phyloP scores from a whole-genome alignment of 2,113 vertebrate species.

The Pleuronectes platessa region DNA sequence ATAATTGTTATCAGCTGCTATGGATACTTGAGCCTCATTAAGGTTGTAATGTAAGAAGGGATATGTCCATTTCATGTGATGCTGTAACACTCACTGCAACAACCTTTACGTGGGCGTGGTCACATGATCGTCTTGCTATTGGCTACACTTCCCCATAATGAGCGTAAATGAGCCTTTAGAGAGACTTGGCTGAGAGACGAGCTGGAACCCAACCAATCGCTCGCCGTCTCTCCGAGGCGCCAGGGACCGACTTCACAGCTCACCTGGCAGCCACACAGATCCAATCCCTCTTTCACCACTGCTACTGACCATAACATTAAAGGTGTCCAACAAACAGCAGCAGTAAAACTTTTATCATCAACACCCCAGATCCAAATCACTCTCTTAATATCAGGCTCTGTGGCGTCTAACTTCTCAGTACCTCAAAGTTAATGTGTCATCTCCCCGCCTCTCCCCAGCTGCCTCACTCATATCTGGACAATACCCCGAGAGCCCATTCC shows the following conservation, averaged over 20 bases:
- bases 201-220: too few relatives aligned
- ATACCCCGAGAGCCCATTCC: slow-evolving; percentile 48
- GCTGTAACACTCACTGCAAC: too few relatives aligned
- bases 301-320: neutral
- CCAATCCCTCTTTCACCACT: neutral
- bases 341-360: neutral
- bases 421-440: slow-evolving; percentile 24
- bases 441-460: neutral
- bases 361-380: neutral
- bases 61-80: too few relatives aligned
- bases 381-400: neutral
- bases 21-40: too few relatives aligned
- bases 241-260: neutral
- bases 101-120: too few relatives aligned
- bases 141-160: too few relatives aligned
- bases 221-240: neutral
- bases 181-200: too few relatives aligned
- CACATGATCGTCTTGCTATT: too few relatives aligned
- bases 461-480: slow-evolving; percentile 43
- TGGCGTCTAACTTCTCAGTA: neutral
- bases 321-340: neutral
- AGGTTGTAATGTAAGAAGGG: too few relatives aligned
- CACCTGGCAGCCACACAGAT: neutral
- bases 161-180: neutral
- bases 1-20: too few relatives aligned